These are phyloP conservation scores for Catagonus wagneri DNA, from an alignment of 2,113 vertebrate genomes.

Conservation along the genomic window DNA sequence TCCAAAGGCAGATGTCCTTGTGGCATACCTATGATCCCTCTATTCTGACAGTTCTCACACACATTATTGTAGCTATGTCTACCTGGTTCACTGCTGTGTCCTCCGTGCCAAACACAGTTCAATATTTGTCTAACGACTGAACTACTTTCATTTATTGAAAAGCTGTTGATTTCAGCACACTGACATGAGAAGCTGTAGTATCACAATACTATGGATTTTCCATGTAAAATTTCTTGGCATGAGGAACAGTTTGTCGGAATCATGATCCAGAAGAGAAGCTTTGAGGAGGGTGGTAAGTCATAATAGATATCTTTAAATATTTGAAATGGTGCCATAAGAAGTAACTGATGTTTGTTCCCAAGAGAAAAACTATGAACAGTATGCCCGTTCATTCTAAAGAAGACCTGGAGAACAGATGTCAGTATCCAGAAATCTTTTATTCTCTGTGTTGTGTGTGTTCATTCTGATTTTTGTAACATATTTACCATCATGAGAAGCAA, in stretches of 20 bases:
- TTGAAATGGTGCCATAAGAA: neutral
- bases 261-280: neutral
- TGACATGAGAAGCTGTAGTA: neutral
- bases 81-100: neutral
- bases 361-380: neutral
- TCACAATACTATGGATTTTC: neutral
- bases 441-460: neutral
- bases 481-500: neutral
- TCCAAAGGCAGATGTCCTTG: neutral
- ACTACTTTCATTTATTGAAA: neutral
- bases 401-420: neutral
- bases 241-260: neutral
- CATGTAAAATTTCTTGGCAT: neutral
- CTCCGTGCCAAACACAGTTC: neutral
- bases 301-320: neutral
- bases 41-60: neutral
- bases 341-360: neutral
- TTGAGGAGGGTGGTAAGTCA: neutral
- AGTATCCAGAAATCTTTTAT: neutral
- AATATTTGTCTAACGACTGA: neutral
- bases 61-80: neutral
- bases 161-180: neutral
- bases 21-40: neutral
- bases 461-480: neutral
- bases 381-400: neutral